Evolutionary conservation across 2,113 vertebrate species (phyloP).

Genomic region (Chaetodon trifascialis): DNA sequence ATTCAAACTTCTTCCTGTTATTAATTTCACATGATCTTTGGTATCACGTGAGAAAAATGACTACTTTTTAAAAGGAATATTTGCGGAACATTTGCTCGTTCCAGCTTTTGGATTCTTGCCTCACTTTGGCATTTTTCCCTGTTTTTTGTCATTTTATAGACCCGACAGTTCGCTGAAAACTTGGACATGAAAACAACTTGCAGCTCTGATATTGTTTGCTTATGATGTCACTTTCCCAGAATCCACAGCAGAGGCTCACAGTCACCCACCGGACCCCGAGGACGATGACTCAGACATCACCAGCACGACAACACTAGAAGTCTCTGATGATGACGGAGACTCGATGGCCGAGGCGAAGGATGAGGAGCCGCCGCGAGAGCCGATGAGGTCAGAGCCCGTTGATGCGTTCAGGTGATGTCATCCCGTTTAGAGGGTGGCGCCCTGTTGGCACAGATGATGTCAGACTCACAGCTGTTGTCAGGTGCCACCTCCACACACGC

Average conservation of each 20-base stretch:
- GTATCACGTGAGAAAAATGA: neutral
- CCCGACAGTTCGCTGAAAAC: neutral
- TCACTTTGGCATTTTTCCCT: neutral
- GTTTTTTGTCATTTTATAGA: neutral
- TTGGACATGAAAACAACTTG: too few species aligned
- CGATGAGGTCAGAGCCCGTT: slow-evolving; percentile 69
- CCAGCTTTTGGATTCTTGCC: neutral
- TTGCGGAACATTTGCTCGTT: neutral
- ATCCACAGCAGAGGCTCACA: slow-evolving; percentile 16
- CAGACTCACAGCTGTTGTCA: neutral
- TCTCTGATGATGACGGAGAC: slow-evolving; percentile 58
- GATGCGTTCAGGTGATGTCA: slow-evolving; percentile 26
- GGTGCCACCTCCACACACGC: neutral
- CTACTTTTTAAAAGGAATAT: neutral
- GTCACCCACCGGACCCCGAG: neutral
- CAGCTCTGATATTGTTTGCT: neutral
- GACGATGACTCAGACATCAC: slow-evolving; percentile 49
- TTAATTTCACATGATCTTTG: neutral
- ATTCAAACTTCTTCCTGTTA: too few species aligned
- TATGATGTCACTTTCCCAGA: slow-evolving; percentile 51
- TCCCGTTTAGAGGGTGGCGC: neutral
- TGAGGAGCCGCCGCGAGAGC: slow-evolving; percentile 20
- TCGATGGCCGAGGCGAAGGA: slow-evolving; percentile 20
- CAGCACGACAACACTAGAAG: slow-evolving; percentile 25
- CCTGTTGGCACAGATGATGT: neutral